Conservation (phyloP, 2,888 invertebrate genomes). For the Aquatica leii region DNA sequence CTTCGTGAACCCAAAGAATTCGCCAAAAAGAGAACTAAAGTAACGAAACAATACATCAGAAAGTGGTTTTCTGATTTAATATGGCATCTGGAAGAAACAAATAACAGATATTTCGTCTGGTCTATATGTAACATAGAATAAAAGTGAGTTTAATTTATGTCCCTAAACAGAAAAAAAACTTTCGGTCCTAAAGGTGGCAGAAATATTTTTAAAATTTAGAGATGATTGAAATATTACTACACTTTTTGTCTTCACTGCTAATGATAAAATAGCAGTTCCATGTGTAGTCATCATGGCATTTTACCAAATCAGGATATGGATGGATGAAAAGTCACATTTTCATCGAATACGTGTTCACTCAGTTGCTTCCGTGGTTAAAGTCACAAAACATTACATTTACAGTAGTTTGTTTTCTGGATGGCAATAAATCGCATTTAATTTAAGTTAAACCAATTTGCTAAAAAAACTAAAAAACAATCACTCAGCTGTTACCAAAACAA, state of each 20-base stretch:
- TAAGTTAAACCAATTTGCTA: too few relatives aligned
- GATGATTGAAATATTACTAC: too few relatives aligned
- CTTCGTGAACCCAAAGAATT: too few relatives aligned
- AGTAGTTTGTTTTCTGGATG: too few relatives aligned
- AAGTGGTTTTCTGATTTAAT: too few relatives aligned
- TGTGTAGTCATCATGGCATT: conserved; percentile 4
- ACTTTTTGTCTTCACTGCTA: too few relatives aligned
- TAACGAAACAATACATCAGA: too few relatives aligned
- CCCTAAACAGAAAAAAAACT: conserved; percentile 1
- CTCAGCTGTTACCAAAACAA: not conserved
- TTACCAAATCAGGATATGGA: too few relatives aligned
- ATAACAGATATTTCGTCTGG: not conserved
- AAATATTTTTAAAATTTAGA: not conserved
- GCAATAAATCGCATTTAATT: too few relatives aligned
- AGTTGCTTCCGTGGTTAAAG: not conserved
- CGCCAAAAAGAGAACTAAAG: too few relatives aligned
- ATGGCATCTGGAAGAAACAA: too few relatives aligned
- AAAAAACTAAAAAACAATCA: not conserved
- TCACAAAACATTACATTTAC: not conserved
- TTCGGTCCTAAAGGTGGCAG: not conserved
- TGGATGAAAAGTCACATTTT: conserved; percentile 2
- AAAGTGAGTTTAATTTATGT: not conserved
- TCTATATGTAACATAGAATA: not conserved
- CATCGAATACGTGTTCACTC: not conserved
- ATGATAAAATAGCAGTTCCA: not conserved